Evolutionary conservation across 2,113 vertebrate genomes (phyloP).

Genomic region (Oxyruncus cristatus): DNA sequence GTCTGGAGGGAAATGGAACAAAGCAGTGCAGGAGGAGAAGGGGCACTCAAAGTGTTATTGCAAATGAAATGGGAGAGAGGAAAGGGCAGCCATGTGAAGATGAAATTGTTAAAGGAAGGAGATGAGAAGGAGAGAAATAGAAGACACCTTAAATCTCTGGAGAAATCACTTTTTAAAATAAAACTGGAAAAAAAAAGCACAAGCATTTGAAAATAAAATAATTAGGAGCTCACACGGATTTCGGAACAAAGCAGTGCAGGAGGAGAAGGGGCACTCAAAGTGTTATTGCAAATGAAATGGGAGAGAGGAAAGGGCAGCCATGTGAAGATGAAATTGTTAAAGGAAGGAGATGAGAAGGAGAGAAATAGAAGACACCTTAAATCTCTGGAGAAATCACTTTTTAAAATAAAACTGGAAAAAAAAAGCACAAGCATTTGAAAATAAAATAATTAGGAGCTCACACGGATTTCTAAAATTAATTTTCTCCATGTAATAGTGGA

Average conservation of each 20-base stretch:
- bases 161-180: neutral
- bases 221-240: neutral
- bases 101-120: neutral
- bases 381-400: neutral
- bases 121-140: neutral
- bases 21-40: neutral
- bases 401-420: neutral
- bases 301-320: neutral
- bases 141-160: neutral
- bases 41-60: neutral
- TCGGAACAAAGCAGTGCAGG: neutral
- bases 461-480: neutral
- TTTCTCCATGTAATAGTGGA: neutral
- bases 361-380: neutral
- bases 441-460: neutral
- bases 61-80: neutral
- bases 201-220: neutral
- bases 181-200: neutral
- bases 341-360: neutral
- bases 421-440: neutral
- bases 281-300: neutral
- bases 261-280: neutral
- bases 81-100: neutral
- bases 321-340: neutral
- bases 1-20: neutral